Evolutionary conservation across 2,113 vertebrate species (phyloP).

Genomic region (Stegostoma tigrinum): DNA sequence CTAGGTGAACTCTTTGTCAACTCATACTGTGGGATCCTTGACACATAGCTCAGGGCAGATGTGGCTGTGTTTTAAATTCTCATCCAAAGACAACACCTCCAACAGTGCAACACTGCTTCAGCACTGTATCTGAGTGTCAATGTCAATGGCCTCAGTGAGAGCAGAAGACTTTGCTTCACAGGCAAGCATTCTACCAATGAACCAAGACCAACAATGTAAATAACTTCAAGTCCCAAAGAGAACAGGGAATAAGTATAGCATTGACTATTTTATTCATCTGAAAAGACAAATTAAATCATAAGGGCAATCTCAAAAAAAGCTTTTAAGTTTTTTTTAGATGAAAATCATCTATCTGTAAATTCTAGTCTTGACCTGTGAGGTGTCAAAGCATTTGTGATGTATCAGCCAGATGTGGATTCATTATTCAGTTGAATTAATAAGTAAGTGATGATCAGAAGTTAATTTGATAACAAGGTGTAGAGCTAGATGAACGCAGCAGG

Average conservation of each 20-base stretch:
- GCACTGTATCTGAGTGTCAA: not conserved
- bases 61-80: not conserved
- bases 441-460: not conserved
- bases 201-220: not conserved
- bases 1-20: not conserved
- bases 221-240: not conserved
- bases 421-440: slow-evolving; percentile 4
- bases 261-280: not conserved
- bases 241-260: not conserved
- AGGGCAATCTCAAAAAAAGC: not conserved
- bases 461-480: no score
- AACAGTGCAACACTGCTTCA: not conserved
- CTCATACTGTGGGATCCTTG: not conserved
- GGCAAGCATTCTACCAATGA: not conserved
- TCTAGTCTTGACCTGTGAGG: not conserved
- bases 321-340: not conserved
- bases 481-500: no score
- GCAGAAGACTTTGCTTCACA: not conserved
- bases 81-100: not conserved
- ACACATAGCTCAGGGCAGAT: not conserved
- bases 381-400: not conserved
- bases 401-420: not conserved
- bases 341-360: not conserved
- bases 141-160: not conserved
- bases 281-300: not conserved